A percentile compares a stretch with the other conserved stretches of the same genome.
Conservation (phyloP, 2,113 vertebrate species). For the Leuciscus idus region DNA sequence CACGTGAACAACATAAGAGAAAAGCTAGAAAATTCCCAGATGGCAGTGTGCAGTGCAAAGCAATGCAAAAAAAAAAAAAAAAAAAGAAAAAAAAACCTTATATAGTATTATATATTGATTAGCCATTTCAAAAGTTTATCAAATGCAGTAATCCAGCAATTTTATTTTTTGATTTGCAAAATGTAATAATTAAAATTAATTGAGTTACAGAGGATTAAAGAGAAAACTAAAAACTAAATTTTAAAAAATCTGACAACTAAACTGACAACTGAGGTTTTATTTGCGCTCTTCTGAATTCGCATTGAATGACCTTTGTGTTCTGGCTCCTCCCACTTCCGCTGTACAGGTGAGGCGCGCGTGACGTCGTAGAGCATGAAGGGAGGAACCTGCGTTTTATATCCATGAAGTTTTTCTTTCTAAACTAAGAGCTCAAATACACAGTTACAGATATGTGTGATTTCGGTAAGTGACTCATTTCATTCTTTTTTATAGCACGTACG, state of each 20-base stretch:
- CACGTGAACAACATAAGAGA: not conserved
- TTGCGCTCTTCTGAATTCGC: not conserved
- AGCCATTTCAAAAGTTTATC: not conserved
- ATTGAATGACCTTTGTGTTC: not conserved
- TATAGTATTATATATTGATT: not conserved
- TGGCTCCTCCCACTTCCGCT: constrained; percentile 51
- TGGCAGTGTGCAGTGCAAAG: not conserved
- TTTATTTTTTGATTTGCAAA: not conserved
- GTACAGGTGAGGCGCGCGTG: constrained; percentile 47
- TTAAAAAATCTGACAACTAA: not conserved
- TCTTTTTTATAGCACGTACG: not conserved
- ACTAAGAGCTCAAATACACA: not conserved
- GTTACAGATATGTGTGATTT: constrained; percentile 52
- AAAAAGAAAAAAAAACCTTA: not conserved
- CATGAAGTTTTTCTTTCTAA: constrained; percentile 20
- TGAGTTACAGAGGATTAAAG: not conserved
- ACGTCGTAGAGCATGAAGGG: constrained; percentile 17
- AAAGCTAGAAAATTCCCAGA: not conserved
- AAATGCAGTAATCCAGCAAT: not conserved
- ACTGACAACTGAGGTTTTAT: too few relatives aligned
- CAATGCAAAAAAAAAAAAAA: not conserved
- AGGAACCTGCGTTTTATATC: not conserved
- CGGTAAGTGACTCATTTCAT: constrained; percentile 34
- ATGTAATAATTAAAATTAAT: not conserved
- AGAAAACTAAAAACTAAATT: not conserved